Evolutionary conservation across 2,888 invertebrate genomes (phyloP), one percentile per base, ranked within the genome.

Genomic region (Himalopsyche anomala): DNA sequence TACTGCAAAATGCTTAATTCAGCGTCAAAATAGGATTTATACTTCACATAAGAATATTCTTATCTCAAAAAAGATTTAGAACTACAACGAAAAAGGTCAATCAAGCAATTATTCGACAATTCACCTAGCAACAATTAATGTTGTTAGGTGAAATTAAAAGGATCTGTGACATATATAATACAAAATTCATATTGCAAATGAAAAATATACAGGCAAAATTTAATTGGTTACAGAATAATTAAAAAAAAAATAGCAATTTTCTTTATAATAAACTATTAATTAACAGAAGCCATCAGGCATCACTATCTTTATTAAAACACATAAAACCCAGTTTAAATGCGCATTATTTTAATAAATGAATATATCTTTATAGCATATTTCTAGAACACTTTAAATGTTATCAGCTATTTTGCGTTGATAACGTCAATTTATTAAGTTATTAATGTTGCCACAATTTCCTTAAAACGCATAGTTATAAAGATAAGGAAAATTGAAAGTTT

Each of bases 341-440:
- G 62, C 62, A 62, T 62, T 19, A 19, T 62, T 62, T n/a, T 62
- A 62, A 19, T 62, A 62, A 19, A 4, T 19, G n/a, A 62, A 62
- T 62, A n/a, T 62, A 62, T 9, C 19, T 62, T 62, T 19, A 62
- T 28, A 28, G 3, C 62, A 62, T 8, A 62, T 62, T 62, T 56
- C 19, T 56, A 19, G n/a, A 56, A 19, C 19, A n/a, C 17, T 56
- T 19, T 62, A 62, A 62, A 62, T 1, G 28, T 62, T 62, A 62
- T 62, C 62, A 62, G 62, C 28, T 62, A 62, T 62, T 62, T 62
- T 19, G 19, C 62, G 19, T 19, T 62, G 62, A 19, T 62, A 62
- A 19, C 62, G 62, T 62, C 62, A 62, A 28, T 62, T 51, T 62
- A 62, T 62, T 62, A 62, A 62, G 62, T 62, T 62, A 62, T 62